These are phyloP conservation scores for Sylvicapra grimmia DNA, from an alignment of 2,113 vertebrate species.

Conservation along the genomic window DNA sequence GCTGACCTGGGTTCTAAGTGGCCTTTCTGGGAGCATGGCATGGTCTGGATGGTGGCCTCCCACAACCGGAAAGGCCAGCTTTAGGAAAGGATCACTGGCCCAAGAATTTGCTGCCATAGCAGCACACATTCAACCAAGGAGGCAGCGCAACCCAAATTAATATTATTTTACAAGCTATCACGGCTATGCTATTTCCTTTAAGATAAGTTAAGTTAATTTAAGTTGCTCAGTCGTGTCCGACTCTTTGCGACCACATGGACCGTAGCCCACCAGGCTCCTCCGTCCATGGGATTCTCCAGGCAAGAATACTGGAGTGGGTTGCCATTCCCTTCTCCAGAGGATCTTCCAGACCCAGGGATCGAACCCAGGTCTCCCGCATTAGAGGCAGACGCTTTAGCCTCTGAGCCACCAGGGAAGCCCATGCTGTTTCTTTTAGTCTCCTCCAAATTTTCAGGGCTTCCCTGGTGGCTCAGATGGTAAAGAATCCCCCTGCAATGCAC, in stretches of 20 bases:
- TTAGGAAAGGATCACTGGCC: neutral
- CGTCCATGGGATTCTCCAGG: no score
- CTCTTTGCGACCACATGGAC: no score
- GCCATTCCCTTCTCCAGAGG: no score
- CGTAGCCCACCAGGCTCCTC: no score
- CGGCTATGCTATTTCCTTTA: fast-evolving
- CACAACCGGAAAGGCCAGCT: fast-evolving
- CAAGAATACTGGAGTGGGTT: no score
- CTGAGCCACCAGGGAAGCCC: no score
- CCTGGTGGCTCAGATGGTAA: neutral
- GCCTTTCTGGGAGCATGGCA: fast-evolving
- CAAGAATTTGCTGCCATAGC: neutral
- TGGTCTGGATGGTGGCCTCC: fast-evolving
- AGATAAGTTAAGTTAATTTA: no score
- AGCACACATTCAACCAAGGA: fast-evolving
- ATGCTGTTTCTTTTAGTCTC: neutral
- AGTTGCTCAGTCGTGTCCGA: no score
- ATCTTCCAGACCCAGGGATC: no score
- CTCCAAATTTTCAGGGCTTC: neutral
- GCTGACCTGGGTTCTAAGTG: neutral
- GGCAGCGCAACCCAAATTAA: neutral
- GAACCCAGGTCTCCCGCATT: no score
- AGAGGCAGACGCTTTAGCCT: no score
- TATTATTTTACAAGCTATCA: neutral
- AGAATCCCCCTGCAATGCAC: neutral